Evolutionary conservation across 2,888 invertebrate species (phyloP).

Genomic region (Stenchaetothrips biformis): DNA sequence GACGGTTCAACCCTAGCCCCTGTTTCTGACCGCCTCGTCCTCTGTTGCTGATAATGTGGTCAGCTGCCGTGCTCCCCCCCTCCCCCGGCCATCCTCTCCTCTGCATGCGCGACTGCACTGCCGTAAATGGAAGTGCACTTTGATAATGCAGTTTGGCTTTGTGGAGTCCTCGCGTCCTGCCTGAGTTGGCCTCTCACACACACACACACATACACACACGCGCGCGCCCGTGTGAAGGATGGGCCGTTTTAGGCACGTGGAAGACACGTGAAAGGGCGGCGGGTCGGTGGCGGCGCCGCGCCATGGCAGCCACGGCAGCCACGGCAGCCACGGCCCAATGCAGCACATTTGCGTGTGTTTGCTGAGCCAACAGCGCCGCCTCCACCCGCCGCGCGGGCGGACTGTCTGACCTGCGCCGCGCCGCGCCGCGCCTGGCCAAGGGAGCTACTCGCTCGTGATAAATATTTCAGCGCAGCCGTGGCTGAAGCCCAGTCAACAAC

Average conservation of each 20-base stretch:
- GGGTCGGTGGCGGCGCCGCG: no score
- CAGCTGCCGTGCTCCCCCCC: not conserved
- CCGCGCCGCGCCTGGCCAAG: not conserved
- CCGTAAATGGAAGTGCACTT: no score
- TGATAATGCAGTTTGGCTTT: no score
- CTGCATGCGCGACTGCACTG: not conserved
- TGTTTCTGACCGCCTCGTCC: not conserved
- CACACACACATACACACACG: no score
- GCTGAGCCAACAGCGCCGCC: not conserved
- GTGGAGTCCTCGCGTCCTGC: no score
- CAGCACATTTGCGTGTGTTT: not conserved
- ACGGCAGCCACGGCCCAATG: not conserved
- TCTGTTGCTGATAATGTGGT: conserved; percentile 17
- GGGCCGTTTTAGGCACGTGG: no score
- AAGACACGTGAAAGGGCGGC: no score
- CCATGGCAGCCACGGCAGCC: not conserved
- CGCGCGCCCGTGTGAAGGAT: no score
- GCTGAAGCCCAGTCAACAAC: no score
- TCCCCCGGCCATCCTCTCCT: not conserved
- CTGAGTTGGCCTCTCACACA: no score
- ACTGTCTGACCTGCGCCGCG: not conserved
- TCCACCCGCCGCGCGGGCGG: not conserved
- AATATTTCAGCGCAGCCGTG: not conserved
- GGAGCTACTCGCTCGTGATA: not conserved
- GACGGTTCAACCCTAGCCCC: not conserved